Conservation (phyloP, 1,140 invertebrate genomes). For the Cheumatopsyche charites region DNA sequence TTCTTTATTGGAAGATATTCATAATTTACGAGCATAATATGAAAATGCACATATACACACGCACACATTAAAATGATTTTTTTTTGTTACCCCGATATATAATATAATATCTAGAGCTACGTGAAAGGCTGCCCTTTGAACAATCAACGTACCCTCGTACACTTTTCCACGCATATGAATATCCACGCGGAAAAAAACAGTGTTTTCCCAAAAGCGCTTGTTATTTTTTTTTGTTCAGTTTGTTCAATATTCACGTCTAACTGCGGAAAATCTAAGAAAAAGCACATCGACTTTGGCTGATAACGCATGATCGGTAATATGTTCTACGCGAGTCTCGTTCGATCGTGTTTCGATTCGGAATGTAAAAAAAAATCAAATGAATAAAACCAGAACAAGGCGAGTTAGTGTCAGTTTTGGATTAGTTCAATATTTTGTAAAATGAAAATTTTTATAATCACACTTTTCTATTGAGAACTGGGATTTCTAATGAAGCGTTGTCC, state of each 20-base stretch:
- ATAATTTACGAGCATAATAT: not conserved
- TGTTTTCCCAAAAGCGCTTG: slow-evolving; percentile 19
- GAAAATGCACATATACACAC: not conserved
- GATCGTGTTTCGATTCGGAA: too few species aligned
- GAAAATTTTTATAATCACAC: slow-evolving; percentile 37
- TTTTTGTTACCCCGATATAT: too few species aligned
- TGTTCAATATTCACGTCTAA: slow-evolving; percentile 7
- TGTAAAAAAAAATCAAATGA: too few species aligned
- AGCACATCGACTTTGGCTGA: slow-evolving; percentile 11
- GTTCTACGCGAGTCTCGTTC: not conserved
- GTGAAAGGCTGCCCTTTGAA: slow-evolving; percentile 16
- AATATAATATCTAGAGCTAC: too few species aligned
- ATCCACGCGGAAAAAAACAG: not conserved
- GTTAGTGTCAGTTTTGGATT: not conserved
- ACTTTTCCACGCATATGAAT: not conserved
- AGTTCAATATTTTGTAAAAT: not conserved
- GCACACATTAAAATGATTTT: not conserved
- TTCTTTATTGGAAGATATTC: not conserved
- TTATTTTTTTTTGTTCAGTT: not conserved
- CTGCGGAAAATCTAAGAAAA: slow-evolving; percentile 16
- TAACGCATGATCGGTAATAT: slow-evolving; percentile 1
- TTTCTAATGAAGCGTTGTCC: slow-evolving; percentile 35
- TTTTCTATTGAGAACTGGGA: slow-evolving; percentile 42
- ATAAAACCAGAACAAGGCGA: too few species aligned
- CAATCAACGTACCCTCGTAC: not conserved